Conservation (phyloP, 2,113 vertebrate genomes). For the Perognathus longimembris region DNA sequence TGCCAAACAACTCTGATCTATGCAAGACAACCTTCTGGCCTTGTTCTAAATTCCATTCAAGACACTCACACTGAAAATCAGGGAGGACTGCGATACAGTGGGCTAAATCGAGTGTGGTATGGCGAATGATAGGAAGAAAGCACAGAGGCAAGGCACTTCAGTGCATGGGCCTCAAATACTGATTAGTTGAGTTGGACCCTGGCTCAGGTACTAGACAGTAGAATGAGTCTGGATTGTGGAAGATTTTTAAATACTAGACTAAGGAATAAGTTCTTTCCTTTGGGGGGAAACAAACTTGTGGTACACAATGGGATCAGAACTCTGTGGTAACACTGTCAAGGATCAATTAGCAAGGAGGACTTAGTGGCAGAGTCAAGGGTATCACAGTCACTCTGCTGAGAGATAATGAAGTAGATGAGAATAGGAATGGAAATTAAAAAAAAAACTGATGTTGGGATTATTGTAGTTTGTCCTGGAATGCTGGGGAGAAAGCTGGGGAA, state of each 20-base stretch:
- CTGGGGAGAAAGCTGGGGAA: neutral
- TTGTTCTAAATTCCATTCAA: neutral
- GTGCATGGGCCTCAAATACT: accelerated
- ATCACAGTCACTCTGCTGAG: neutral
- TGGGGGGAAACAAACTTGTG: neutral
- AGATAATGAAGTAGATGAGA: neutral
- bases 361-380: neutral
- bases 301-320: neutral
- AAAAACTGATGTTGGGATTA: neutral
- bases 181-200: neutral
- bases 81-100: neutral
- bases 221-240: neutral
- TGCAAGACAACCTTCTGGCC: neutral
- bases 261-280: neutral
- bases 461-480: neutral
- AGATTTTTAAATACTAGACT: neutral
- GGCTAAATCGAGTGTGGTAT: neutral
- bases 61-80: neutral
- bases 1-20: neutral
- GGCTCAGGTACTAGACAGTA: neutral
- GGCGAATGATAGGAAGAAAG: neutral
- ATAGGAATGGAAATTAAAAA: neutral
- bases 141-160: neutral
- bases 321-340: neutral
- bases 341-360: neutral